Conservation (phyloP, 2,797 vertebrate genomes). For the Gila robusta region DNA sequence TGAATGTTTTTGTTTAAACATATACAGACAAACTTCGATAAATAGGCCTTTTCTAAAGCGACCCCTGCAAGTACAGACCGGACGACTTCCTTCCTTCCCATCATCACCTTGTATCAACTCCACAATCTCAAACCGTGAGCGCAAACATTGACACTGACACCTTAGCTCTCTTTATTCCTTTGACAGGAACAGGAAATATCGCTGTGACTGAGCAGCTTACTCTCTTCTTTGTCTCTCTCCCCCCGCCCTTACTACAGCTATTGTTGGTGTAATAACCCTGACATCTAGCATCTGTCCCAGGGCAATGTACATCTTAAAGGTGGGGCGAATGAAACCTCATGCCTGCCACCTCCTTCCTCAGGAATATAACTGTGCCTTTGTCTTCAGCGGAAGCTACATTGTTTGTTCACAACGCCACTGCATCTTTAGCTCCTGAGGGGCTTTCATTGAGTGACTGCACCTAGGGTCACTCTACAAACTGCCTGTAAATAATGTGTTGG, state of each 20-base stretch:
- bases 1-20: neutral
- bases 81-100: conserved; percentile 39
- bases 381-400: conserved; percentile 57
- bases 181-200: conserved; percentile 61
- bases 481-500: neutral
- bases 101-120: conserved; percentile 53
- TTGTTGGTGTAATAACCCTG: conserved; percentile 59
- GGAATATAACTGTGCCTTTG: conserved; percentile 56
- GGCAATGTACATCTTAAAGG: conserved; percentile 56
- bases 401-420: conserved; percentile 30
- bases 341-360: conserved; percentile 41
- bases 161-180: conserved; percentile 52
- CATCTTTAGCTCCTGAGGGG: conserved; percentile 28
- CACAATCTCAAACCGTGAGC: conserved; percentile 42
- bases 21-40: neutral
- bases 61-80: conserved; percentile 46
- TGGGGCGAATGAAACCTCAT: conserved; percentile 49
- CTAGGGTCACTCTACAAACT: neutral
- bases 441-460: conserved; percentile 14
- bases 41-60: neutral
- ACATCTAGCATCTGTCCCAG: conserved; percentile 53
- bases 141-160: conserved; percentile 54
- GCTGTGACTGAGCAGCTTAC: conserved; percentile 52
- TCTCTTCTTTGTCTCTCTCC: conserved; percentile 46
- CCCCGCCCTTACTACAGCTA: conserved; percentile 52